Conservation (phyloP, 2,888 invertebrate species). For the Pseudoips prasinana region DNA sequence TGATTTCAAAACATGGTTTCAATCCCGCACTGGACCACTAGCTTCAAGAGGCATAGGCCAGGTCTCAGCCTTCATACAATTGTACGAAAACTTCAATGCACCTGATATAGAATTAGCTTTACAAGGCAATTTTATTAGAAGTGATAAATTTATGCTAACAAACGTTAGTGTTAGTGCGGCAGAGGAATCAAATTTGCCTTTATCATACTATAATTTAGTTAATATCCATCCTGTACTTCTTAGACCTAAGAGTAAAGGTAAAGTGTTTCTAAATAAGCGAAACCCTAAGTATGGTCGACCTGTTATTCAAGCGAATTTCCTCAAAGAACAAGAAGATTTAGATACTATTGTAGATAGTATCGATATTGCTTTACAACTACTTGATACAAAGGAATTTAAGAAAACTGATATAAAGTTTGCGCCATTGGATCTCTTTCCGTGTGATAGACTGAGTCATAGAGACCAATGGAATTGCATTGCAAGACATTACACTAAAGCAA, state of each 20-base stretch:
- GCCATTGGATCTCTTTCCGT: constrained; percentile 70
- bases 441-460: constrained; percentile 65
- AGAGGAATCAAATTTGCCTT: constrained; percentile 66
- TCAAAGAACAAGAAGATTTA: constrained; percentile 72
- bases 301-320: constrained; percentile 68
- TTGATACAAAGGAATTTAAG: constrained; percentile 73
- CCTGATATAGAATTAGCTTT: constrained; percentile 70
- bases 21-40: constrained; percentile 61
- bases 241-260: constrained; percentile 71
- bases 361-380: constrained; percentile 68
- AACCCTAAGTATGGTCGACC: constrained; percentile 75
- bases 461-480: constrained; percentile 77
- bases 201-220: constrained; percentile 71
- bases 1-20: constrained; percentile 75
- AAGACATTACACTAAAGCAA: constrained; percentile 72
- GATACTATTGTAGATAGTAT: constrained; percentile 70
- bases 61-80: constrained; percentile 69
- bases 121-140: constrained; percentile 71
- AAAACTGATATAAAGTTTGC: constrained; percentile 70
- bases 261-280: constrained; percentile 65
- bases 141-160: constrained; percentile 72
- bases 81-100: constrained; percentile 67
- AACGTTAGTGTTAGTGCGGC: constrained; percentile 65
- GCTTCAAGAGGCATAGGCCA: constrained; percentile 73
- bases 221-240: constrained; percentile 66